Percentiles rank a stretch among this genome's conserved stretches.
Evolutionary conservation across 1,140 invertebrate genomes (phyloP).

Genomic region (Rhopalosiphum maidis): DNA sequence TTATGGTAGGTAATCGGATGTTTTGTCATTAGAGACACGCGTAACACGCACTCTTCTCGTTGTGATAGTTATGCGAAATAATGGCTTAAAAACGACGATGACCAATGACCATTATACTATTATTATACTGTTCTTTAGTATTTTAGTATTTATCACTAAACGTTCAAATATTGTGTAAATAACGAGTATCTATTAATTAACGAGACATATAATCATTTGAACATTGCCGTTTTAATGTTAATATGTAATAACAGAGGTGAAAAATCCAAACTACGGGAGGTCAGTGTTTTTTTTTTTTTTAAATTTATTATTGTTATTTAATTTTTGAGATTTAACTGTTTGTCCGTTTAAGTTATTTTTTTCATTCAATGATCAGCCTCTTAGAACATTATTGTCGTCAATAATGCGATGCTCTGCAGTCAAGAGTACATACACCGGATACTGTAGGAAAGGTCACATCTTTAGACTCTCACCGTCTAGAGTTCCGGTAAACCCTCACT

Average conservation of each 20-base stretch:
- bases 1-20: too few species aligned
- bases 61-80: too few species aligned
- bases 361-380: not conserved
- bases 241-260: not conserved
- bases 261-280: not conserved
- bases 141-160: too few species aligned
- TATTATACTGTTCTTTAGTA: too few species aligned
- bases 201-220: not conserved
- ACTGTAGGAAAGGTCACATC: not conserved
- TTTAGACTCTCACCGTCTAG: not conserved
- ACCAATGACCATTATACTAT: too few species aligned
- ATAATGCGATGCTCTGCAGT: not conserved
- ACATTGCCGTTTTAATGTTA: not conserved
- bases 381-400: not conserved
- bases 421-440: not conserved
- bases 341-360: not conserved
- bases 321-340: not conserved
- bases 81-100: too few species aligned
- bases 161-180: not conserved
- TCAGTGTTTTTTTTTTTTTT: not conserved
- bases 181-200: not conserved
- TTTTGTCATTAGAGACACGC: too few species aligned
- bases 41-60: too few species aligned
- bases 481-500: not conserved
- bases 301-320: not conserved